Conservation (phyloP, 2,113 vertebrate species). For the Istiophorus platypterus region DNA sequence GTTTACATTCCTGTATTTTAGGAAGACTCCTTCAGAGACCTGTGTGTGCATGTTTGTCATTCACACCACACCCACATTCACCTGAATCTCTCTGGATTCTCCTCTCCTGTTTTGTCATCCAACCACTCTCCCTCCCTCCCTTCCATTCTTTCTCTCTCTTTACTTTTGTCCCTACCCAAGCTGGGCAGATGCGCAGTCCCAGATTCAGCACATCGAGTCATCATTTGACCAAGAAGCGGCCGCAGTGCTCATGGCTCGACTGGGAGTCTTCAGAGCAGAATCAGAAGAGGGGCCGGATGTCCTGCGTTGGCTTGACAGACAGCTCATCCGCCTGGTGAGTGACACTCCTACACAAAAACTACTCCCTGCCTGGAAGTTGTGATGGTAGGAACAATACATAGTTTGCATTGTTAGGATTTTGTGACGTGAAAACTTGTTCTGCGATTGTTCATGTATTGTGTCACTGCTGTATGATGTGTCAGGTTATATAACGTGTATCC, state of each 20-base stretch:
- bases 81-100: background rate
- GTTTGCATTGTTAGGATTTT: constrained; percentile 9
- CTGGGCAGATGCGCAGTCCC: constrained; percentile 96
- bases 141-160: background rate
- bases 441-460: background rate
- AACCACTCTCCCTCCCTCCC: background rate
- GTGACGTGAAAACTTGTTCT: background rate
- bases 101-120: background rate
- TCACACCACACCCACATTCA: constrained; percentile 48
- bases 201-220: constrained; percentile 96
- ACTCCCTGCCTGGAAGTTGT: background rate
- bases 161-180: constrained; percentile 71
- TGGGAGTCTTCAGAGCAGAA: constrained; percentile 94
- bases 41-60: constrained; percentile 35
- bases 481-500: background rate
- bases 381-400: background rate
- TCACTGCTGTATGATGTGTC: background rate
- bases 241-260: constrained; percentile 94
- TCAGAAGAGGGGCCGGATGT: constrained; percentile 97
- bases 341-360: background rate
- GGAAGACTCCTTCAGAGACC: background rate
- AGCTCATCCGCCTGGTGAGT: constrained; percentile 96
- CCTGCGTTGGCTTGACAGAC: constrained; percentile 96
- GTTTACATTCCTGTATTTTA: constrained; percentile 40
- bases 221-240: constrained; percentile 97